These are phyloP conservation scores for Nasonia oneida DNA, from an alignment of 2,888 invertebrate genomes.

Conservation along the genomic window DNA sequence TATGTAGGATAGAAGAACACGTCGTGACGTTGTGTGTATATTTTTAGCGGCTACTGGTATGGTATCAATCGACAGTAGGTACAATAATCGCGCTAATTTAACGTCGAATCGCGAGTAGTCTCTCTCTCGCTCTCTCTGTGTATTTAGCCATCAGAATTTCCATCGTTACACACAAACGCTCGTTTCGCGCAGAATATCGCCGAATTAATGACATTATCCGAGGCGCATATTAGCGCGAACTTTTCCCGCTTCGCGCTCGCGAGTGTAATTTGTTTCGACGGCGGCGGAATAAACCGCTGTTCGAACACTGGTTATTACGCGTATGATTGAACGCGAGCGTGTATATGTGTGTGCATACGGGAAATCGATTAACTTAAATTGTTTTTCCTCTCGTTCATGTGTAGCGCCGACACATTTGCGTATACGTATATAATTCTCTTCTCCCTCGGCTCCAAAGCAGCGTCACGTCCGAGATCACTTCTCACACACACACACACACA, in stretches of 20 bases:
- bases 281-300: neutral
- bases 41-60: too few relatives aligned
- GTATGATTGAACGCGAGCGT: neutral
- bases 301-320: neutral
- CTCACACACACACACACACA: neutral
- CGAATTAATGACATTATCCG: neutral
- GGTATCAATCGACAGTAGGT: neutral
- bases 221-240: neutral
- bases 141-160: neutral
- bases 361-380: constrained; percentile 36
- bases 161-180: neutral
- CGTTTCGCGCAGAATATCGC: neutral
- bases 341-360: neutral
- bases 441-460: neutral
- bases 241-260: neutral
- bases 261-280: neutral
- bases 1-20: neutral
- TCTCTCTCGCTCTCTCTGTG: neutral
- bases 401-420: neutral
- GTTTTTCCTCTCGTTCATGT: neutral
- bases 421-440: neutral
- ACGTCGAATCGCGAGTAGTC: too few relatives aligned
- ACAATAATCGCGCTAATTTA: constrained; percentile 30
- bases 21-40: neutral
- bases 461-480: constrained; percentile 24